Conservation (phyloP, 2,113 vertebrate species). For the Upupa epops region DNA sequence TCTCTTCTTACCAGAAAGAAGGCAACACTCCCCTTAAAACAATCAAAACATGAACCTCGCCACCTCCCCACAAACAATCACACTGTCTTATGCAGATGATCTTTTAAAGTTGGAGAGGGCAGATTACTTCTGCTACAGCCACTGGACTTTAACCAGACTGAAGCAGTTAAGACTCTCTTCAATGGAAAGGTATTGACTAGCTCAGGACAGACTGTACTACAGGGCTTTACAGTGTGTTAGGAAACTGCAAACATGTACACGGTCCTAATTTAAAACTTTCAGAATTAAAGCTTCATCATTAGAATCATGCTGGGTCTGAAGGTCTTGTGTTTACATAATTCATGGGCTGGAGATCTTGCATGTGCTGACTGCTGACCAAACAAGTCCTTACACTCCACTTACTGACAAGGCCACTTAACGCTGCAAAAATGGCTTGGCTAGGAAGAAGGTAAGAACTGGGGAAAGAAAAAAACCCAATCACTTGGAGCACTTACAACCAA, state of each 20-base stretch:
- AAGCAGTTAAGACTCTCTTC: neutral
- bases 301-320: neutral
- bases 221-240: neutral
- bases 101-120: neutral
- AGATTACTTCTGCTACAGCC: neutral
- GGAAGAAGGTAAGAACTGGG: neutral
- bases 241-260: neutral
- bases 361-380: slow-evolving; percentile 36
- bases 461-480: neutral
- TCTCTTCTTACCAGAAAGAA: neutral
- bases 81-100: neutral
- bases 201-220: accelerated
- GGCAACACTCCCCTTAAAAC: accelerated
- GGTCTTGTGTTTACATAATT: slow-evolving; percentile 41
- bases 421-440: neutral
- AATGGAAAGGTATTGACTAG: accelerated
- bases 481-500: neutral
- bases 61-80: accelerated
- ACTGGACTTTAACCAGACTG: neutral
- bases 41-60: neutral
- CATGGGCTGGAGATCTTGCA: neutral
- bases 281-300: neutral
- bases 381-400: neutral
- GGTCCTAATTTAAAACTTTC: neutral
- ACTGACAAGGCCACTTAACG: neutral